These are phyloP conservation scores for Melanerpes aurifrons DNA, from an alignment of 2,113 vertebrate species.

Conservation along the genomic window DNA sequence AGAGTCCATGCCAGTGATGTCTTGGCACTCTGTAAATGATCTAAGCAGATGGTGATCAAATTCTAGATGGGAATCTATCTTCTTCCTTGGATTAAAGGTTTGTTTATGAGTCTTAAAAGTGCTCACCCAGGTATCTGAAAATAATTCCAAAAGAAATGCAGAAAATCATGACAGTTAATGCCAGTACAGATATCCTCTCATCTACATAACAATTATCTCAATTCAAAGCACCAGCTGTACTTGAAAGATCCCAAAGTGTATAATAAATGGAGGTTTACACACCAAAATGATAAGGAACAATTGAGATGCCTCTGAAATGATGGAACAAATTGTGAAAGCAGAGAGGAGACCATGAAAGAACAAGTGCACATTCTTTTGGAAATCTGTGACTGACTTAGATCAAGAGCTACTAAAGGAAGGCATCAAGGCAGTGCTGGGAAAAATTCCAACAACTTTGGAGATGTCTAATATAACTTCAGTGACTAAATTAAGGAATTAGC, in stretches of 20 bases:
- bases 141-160: background rate
- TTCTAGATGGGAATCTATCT: background rate
- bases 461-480: background rate
- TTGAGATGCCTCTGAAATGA: background rate
- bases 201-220: background rate
- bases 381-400: background rate
- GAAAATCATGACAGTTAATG: background rate
- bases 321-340: background rate
- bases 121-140: background rate
- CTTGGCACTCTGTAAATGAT: background rate
- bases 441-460: background rate
- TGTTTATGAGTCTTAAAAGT: background rate
- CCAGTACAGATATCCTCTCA: background rate
- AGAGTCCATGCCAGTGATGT: background rate
- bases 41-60: background rate
- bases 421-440: background rate
- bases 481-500: background rate
- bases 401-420: background rate
- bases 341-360: background rate
- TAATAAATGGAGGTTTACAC: background rate
- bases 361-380: background rate
- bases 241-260: background rate
- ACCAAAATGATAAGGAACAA: background rate
- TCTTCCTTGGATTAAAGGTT: background rate
- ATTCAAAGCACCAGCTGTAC: background rate